Conservation (phyloP, 2,797 vertebrate genomes). For the Tenualosa ilisha region DNA sequence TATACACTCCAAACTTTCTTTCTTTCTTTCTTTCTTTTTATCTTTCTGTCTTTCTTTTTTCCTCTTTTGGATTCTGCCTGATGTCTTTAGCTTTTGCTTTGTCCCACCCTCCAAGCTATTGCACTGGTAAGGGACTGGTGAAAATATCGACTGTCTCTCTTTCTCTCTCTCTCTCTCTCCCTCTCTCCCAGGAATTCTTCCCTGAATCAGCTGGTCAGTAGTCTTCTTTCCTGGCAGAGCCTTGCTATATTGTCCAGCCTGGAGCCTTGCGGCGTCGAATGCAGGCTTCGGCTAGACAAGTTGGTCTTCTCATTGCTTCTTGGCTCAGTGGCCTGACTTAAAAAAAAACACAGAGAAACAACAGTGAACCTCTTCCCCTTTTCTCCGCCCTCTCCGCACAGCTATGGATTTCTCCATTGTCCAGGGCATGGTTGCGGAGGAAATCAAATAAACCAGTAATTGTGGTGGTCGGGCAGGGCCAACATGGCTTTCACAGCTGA, state of each 20-base stretch:
- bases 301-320: not conserved
- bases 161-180: not conserved
- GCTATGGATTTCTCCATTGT: slow-evolving; percentile 21
- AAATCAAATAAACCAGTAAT: slow-evolving; percentile 26
- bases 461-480: not conserved
- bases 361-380: not conserved
- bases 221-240: not conserved
- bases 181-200: not conserved
- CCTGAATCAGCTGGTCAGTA: not conserved
- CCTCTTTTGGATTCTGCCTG: not conserved
- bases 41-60: not conserved
- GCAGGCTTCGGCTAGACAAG: not conserved
- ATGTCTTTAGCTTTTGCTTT: not conserved
- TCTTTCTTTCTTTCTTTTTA: not conserved
- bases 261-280: not conserved
- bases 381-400: not conserved
- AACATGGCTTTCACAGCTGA: not conserved
- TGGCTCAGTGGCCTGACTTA: not conserved
- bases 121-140: not conserved
- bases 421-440: not conserved
- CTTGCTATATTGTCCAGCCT: not conserved
- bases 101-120: not conserved
- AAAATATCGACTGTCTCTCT: not conserved
- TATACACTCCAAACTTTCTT: not conserved
- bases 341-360: not conserved